Evolutionary conservation across 2,888 invertebrate genomes (phyloP).

Genomic region (Heliconius ismenius): DNA sequence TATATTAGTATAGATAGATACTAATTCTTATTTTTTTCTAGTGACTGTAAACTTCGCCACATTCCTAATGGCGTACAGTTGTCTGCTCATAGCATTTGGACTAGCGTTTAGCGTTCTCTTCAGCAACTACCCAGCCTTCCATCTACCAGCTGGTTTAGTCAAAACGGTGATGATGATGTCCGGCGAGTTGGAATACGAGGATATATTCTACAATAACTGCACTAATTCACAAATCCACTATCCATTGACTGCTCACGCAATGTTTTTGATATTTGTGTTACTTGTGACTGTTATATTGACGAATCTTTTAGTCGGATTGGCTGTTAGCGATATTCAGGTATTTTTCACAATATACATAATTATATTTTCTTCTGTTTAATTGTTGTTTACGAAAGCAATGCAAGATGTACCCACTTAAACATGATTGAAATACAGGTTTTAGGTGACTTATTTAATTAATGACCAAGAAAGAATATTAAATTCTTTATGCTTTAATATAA

Average conservation of each 20-base stretch:
- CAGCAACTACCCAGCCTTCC: slow-evolving; percentile 88
- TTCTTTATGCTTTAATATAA: background rate
- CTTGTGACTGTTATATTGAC: slow-evolving; percentile 91
- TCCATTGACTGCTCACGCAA: slow-evolving; percentile 87
- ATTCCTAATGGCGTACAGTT: slow-evolving; percentile 90
- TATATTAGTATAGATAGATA: too few relatives aligned
- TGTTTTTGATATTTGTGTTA: slow-evolving; percentile 89
- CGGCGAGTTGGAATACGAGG: slow-evolving; percentile 92
- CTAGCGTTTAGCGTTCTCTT: slow-evolving; percentile 91
- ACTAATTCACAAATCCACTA: slow-evolving; percentile 81
- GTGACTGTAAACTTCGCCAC: slow-evolving; percentile 91
- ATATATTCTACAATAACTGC: slow-evolving; percentile 86
- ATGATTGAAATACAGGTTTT: background rate
- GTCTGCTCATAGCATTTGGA: slow-evolving; percentile 89
- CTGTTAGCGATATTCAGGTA: slow-evolving; percentile 91
- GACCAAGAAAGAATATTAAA: background rate
- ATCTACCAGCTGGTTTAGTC: slow-evolving; percentile 84
- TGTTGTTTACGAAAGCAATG: background rate
- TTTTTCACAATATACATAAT: slow-evolving; percentile 22
- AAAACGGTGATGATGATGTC: slow-evolving; percentile 95
- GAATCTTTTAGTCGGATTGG: slow-evolving; percentile 91
- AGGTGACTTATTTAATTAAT: background rate
- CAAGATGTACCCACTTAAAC: background rate
- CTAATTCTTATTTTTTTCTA: slow-evolving; percentile 54
- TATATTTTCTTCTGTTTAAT: background rate